Evolutionary conservation across 2,797 vertebrate species (phyloP).

Genomic region (Rhynchotus rufescens): DNA sequence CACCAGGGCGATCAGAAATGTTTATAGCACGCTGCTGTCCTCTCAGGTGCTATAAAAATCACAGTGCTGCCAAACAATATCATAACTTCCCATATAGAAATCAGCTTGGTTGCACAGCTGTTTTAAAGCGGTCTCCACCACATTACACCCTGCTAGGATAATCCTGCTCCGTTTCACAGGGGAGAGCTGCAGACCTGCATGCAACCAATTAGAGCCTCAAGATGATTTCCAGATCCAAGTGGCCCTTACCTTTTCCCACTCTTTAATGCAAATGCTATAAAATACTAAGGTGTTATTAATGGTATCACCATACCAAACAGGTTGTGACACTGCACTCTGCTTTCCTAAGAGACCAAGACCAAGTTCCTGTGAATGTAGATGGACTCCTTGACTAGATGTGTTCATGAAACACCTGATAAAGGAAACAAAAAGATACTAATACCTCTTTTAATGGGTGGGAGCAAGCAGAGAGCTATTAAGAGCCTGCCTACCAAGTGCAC

Average conservation of each 20-base stretch:
- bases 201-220: background rate
- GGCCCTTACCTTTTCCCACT: background rate
- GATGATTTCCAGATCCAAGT: background rate
- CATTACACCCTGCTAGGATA: background rate
- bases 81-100: background rate
- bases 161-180: background rate
- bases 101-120: background rate
- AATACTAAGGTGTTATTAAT: background rate
- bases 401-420: background rate
- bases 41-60: background rate
- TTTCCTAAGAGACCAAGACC: background rate
- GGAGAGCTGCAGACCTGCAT: background rate
- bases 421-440: background rate
- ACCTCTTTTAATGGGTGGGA: background rate
- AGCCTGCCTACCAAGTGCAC: background rate
- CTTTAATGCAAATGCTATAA: background rate
- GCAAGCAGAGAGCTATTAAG: background rate
- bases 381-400: background rate
- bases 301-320: background rate
- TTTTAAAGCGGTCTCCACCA: background rate
- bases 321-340: background rate
- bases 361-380: background rate
- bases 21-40: background rate
- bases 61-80: background rate
- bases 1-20: background rate